Percentiles rank a stretch among this genome's conserved stretches.
Evolutionary conservation across 2,888 invertebrate genomes (phyloP).

Genomic region (Gari tellinella): DNA sequence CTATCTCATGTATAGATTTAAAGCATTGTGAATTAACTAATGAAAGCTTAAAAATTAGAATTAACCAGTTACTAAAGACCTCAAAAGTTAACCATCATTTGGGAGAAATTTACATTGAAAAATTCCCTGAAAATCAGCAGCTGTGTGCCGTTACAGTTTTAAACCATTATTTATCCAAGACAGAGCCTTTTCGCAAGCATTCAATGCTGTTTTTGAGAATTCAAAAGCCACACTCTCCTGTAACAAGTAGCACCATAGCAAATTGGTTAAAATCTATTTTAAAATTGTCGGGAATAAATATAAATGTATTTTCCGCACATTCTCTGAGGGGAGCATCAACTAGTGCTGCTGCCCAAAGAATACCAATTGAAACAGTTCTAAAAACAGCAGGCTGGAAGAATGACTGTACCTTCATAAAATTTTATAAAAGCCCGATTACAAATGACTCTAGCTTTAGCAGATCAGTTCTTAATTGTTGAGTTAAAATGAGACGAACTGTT

Average conservation of each 20-base stretch:
- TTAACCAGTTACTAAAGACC: too few species aligned
- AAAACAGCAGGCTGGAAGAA: constrained; percentile 16
- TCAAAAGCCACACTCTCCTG: not conserved
- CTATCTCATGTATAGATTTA: too few species aligned
- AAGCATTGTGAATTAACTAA: too few species aligned
- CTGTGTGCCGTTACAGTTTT: too few species aligned
- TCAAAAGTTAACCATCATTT: too few species aligned
- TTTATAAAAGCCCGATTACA: constrained; percentile 5
- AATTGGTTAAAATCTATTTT: constrained; percentile 13
- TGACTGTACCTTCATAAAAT: not conserved
- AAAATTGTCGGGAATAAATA: constrained; percentile 13
- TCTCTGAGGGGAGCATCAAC: constrained; percentile 8
- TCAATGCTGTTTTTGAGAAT: not conserved
- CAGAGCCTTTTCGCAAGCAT: not conserved
- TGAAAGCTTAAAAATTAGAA: too few species aligned
- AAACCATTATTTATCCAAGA: too few species aligned
- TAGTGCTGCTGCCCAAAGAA: not conserved
- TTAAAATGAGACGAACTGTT: too few species aligned
- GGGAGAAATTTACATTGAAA: too few species aligned
- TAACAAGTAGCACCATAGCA: constrained; percentile 3
- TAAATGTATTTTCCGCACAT: constrained; percentile 6
- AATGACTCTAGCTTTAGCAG: constrained; percentile 1
- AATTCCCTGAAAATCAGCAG: too few species aligned
- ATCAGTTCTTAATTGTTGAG: too few species aligned
- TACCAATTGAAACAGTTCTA: constrained; percentile 9